phyloP scores from a whole-genome alignment of 2,113 vertebrate species.

The Epinephelus lanceolatus region DNA sequence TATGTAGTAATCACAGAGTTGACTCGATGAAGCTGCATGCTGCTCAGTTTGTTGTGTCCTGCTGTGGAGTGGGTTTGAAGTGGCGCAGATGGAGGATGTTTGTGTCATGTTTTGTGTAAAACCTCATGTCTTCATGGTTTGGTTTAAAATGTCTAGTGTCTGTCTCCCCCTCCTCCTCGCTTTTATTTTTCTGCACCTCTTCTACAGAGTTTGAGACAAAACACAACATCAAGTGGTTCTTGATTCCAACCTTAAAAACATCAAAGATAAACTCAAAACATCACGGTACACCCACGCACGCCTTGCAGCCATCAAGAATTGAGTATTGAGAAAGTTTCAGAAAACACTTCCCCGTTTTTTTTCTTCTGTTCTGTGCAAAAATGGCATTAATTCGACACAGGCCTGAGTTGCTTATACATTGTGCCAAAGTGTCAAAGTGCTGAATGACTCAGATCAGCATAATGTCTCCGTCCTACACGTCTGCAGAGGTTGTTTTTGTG shows the following conservation, averaged over 20 bases:
- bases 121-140: conserved; percentile 25
- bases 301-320: conserved; percentile 45
- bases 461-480: conserved; percentile 50
- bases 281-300: conserved; percentile 28
- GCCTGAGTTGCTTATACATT: conserved; percentile 17
- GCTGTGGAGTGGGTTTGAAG: conserved; percentile 59
- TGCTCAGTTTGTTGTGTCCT: conserved; percentile 24
- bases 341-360: conserved; percentile 55
- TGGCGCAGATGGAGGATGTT: conserved; percentile 63
- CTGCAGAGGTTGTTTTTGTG: conserved; percentile 44
- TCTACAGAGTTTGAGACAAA: conserved; percentile 7
- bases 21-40: conserved; percentile 43
- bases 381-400: conserved; percentile 30
- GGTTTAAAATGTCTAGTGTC: conserved; percentile 35
- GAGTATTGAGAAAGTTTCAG: conserved; percentile 58
- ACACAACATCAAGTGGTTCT: neutral
- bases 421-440: conserved; percentile 22
- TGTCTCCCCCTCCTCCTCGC: conserved; percentile 5
- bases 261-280: conserved; percentile 55
- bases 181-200: conserved; percentile 9
- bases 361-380: conserved; percentile 25
- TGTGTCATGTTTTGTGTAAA: conserved; percentile 49
- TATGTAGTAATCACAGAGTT: conserved; percentile 40
- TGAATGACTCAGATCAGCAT: conserved; percentile 49
- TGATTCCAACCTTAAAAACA: conserved; percentile 45